Evolutionary conservation across 2,888 invertebrate species (phyloP).

Genomic region (Linnaemya vulpina): DNA sequence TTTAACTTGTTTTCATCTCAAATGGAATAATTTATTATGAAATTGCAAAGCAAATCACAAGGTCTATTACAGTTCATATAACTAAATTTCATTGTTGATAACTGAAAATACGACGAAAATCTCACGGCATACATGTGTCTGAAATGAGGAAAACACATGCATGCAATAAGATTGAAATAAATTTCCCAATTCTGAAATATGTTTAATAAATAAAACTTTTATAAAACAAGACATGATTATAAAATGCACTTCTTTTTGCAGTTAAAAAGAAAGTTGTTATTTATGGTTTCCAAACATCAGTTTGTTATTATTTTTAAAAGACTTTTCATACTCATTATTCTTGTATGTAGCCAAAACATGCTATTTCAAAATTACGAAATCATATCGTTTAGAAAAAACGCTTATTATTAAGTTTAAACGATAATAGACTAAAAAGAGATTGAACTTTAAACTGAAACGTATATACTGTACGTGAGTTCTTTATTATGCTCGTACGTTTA

Average conservation of each 20-base stretch:
- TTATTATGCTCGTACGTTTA: too few relatives aligned
- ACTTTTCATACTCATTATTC: slow-evolving; percentile 13
- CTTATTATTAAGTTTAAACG: neutral
- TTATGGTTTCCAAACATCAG: slow-evolving; percentile 33
- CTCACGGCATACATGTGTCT: slow-evolving; percentile 2
- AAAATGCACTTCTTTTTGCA: slow-evolving; percentile 5
- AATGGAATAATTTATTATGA: neutral
- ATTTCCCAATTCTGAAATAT: neutral
- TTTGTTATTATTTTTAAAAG: slow-evolving; percentile 39
- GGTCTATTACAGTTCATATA: neutral
- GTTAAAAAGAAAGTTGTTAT: slow-evolving; percentile 45
- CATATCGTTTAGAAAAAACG: neutral
- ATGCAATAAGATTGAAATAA: neutral
- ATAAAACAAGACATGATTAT: neutral
- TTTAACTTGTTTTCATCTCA: too few relatives aligned
- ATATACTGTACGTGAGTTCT: too few relatives aligned
- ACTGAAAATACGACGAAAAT: neutral
- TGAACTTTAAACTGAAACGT: too few relatives aligned
- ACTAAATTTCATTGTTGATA: neutral
- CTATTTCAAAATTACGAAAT: slow-evolving; percentile 9
- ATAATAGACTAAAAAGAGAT: neutral
- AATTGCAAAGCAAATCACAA: neutral
- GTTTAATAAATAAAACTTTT: slow-evolving; percentile 7
- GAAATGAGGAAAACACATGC: slow-evolving; percentile 9
- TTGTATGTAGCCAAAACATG: neutral